Evolutionary conservation across 2,113 vertebrate species (phyloP).

Genomic region (Myotis brandtii): DNA sequence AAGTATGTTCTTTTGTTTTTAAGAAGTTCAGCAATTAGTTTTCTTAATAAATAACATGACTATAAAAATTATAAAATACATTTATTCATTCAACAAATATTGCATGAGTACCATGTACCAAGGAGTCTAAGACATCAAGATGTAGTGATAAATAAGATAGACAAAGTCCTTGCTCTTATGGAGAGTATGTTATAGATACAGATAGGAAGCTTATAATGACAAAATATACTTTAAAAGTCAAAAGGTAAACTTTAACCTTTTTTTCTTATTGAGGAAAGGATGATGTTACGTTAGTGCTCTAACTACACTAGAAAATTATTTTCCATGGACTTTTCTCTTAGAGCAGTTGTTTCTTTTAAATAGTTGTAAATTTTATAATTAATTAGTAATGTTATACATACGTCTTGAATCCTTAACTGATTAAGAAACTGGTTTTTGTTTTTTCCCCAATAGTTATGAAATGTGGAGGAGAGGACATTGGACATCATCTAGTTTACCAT

Average conservation of each 20-base stretch:
- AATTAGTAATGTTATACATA: background rate
- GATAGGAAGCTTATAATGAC: background rate
- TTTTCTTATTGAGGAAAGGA: conserved; percentile 2
- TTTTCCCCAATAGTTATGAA: conserved; percentile 16
- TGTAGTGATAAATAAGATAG: background rate
- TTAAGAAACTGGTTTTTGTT: conserved; percentile 1
- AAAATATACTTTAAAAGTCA: background rate
- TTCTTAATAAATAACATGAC: conserved; percentile 50
- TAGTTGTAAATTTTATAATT: conserved; percentile 37
- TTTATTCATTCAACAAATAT: background rate
- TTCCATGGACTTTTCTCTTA: background rate
- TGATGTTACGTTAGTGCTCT: background rate
- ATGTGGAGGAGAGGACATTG: background rate
- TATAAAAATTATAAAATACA: background rate
- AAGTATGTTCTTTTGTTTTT: background rate
- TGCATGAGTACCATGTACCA: background rate
- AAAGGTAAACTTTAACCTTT: conserved; percentile 4
- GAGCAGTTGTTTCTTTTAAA: conserved; percentile 12
- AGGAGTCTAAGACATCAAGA: background rate
- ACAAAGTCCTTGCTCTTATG: background rate
- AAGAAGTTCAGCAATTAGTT: conserved; percentile 4
- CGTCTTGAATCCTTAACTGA: background rate
- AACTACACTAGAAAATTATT: conserved; percentile 9
- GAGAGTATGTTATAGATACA: background rate
- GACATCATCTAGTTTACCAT: background rate